Evolutionary conservation across 2,888 invertebrate species (phyloP).

Genomic region (Elmis aenea): DNA sequence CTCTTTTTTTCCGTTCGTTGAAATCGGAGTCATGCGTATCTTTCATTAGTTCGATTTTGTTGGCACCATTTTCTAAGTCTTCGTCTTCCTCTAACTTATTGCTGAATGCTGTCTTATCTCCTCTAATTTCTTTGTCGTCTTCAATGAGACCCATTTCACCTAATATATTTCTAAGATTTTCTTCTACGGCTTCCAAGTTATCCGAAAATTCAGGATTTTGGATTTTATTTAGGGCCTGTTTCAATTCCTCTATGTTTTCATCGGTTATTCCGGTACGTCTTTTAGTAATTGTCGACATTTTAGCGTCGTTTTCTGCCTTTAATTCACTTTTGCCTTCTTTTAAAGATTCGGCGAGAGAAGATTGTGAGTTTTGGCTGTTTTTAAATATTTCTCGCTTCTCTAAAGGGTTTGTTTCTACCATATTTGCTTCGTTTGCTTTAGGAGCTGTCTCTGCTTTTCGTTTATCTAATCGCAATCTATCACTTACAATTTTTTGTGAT

Average conservation of each 20-base stretch:
- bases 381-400: too few species aligned
- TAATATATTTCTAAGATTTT: slow-evolving; percentile 27
- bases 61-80: slow-evolving; percentile 28
- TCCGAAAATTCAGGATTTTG: slow-evolving; percentile 12
- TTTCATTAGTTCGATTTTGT: slow-evolving; percentile 27
- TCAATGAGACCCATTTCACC: slow-evolving; percentile 28
- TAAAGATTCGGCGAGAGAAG: too few species aligned
- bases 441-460: too few species aligned
- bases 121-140: slow-evolving; percentile 8
- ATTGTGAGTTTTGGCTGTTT: too few species aligned
- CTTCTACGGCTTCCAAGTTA: slow-evolving; percentile 27
- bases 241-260: slow-evolving; percentile 10
- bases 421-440: too few species aligned
- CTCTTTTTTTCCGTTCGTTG: slow-evolving; percentile 22
- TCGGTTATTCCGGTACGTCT: slow-evolving; percentile 6
- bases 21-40: slow-evolving; percentile 14
- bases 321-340: slow-evolving; percentile 1
- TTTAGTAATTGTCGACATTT: slow-evolving; percentile 1
- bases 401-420: too few species aligned
- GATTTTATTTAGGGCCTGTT: slow-evolving; percentile 9
- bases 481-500: too few species aligned
- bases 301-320: background rate
- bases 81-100: slow-evolving; percentile 23
- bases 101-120: slow-evolving; percentile 7
- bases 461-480: too few species aligned